phyloP scores from a whole-genome alignment of 2,797 vertebrate genomes.

The Peromyscus attwateri region DNA sequence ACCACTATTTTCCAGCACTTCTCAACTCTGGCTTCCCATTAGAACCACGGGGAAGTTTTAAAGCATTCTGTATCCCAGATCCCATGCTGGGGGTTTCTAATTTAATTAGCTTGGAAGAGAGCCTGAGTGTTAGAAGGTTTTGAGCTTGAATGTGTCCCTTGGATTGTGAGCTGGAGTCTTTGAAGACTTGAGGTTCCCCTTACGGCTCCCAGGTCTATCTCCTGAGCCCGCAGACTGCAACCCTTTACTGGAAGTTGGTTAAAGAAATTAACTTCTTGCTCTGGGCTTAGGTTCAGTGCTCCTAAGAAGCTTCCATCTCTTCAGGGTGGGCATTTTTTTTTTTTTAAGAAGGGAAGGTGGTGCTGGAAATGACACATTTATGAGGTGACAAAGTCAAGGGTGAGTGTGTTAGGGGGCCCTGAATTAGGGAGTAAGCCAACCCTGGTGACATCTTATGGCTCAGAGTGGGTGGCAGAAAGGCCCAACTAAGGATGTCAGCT shows the following conservation, averaged over 20 bases:
- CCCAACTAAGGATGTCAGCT: constrained; percentile 65
- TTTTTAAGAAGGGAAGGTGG: constrained; percentile 57
- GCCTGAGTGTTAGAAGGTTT: neutral
- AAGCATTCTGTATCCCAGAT: neutral
- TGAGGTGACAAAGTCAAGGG: constrained; percentile 84
- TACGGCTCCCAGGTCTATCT: neutral
- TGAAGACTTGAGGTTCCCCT: neutral
- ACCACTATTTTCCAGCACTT: neutral
- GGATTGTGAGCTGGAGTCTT: constrained; percentile 19
- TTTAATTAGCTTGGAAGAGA: constrained; percentile 22
- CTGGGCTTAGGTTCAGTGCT: constrained; percentile 70
- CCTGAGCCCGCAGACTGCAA: neutral
- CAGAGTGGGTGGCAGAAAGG: constrained; percentile 74
- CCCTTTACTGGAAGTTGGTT: neutral
- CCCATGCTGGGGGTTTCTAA: neutral
- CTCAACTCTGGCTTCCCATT: neutral
- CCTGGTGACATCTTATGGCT: constrained; percentile 76
- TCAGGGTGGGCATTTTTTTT: constrained; percentile 65
- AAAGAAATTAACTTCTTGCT: constrained; percentile 60
- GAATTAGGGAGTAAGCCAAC: constrained; percentile 83
- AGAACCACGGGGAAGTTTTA: neutral
- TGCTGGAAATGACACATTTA: constrained; percentile 86
- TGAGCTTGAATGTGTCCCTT: neutral
- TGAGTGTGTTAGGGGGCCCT: constrained; percentile 77
- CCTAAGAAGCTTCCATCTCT: constrained; percentile 69